Conservation (phyloP, 2,888 invertebrate genomes). For the Caenorhabditis sp. region DNA sequence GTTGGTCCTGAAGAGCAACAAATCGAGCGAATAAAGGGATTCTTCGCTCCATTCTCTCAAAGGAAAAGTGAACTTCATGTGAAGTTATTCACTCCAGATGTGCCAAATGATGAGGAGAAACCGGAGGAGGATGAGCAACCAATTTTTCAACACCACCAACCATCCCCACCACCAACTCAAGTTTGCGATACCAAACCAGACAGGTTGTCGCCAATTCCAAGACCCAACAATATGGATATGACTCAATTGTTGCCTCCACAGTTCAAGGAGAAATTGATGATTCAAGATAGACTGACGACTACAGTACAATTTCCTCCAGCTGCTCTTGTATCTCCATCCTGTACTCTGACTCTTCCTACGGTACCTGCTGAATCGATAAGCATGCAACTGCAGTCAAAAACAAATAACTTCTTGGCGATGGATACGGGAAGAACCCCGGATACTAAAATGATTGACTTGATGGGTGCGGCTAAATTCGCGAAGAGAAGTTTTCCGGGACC, state of each 20-base stretch:
- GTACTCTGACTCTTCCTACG: conserved; percentile 25
- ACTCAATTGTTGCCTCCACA: neutral
- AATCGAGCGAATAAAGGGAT: conserved; percentile 2
- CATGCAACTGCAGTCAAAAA: neutral
- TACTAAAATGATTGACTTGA: neutral
- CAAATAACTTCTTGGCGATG: neutral
- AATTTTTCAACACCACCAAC: neutral
- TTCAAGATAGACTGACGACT: conserved; percentile 19
- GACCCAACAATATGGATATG: conserved; percentile 20
- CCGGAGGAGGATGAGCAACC: neutral
- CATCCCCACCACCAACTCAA: neutral
- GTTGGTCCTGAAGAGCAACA: neutral
- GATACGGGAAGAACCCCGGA: neutral
- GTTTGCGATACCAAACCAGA: neutral
- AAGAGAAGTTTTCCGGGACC: neutral
- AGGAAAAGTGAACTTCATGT: neutral
- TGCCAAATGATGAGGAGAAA: neutral
- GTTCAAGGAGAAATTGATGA: neutral
- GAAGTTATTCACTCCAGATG: neutral
- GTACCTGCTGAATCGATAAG: neutral
- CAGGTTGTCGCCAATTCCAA: neutral
- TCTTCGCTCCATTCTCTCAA: conserved; percentile 17
- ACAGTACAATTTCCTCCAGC: conserved; percentile 1
- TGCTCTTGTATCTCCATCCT: conserved; percentile 4
- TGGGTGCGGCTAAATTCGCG: no score